Evolutionary conservation across 2,113 vertebrate genomes (phyloP).

Genomic region (Mugil cephalus): DNA sequence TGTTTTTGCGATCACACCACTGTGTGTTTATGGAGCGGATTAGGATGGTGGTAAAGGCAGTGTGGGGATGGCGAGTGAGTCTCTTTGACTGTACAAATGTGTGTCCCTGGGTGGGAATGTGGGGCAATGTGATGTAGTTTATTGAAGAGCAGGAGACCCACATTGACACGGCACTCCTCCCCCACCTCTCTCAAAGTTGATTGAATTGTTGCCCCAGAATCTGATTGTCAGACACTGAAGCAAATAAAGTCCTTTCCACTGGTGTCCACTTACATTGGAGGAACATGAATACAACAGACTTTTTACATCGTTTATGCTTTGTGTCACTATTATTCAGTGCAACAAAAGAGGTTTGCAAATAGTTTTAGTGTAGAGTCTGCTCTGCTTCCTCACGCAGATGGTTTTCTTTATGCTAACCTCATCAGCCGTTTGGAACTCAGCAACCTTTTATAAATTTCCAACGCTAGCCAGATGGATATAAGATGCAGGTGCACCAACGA

Average conservation of each 20-base stretch:
- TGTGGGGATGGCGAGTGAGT: conserved; percentile 25
- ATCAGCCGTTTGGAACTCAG: conserved; percentile 39
- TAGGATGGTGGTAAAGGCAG: conserved; percentile 54
- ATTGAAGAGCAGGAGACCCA: conserved; percentile 34
- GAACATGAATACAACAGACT: too few species aligned
- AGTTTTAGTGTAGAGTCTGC: neutral
- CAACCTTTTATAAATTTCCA: conserved; percentile 40
- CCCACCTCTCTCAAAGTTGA: conserved; percentile 30
- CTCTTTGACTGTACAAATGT: conserved; percentile 50
- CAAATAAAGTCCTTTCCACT: too few species aligned
- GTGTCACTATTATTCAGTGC: neutral
- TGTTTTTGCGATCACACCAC: conserved; percentile 36
- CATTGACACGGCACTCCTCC: conserved; percentile 33
- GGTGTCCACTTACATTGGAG: too few species aligned
- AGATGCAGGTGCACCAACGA: conserved; percentile 55
- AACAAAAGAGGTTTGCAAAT: neutral
- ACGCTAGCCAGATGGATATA: conserved; percentile 45
- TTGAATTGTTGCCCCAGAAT: conserved; percentile 45
- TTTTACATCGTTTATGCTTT: too few species aligned
- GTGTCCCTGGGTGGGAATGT: conserved; percentile 60
- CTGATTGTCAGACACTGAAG: neutral
- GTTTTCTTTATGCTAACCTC: conserved; percentile 37
- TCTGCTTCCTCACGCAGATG: conserved; percentile 40
- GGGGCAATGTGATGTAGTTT: conserved; percentile 42
- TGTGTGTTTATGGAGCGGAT: conserved; percentile 71